phyloP scores from a whole-genome alignment of 2,797 vertebrate genomes.

The Characodon lateralis region DNA sequence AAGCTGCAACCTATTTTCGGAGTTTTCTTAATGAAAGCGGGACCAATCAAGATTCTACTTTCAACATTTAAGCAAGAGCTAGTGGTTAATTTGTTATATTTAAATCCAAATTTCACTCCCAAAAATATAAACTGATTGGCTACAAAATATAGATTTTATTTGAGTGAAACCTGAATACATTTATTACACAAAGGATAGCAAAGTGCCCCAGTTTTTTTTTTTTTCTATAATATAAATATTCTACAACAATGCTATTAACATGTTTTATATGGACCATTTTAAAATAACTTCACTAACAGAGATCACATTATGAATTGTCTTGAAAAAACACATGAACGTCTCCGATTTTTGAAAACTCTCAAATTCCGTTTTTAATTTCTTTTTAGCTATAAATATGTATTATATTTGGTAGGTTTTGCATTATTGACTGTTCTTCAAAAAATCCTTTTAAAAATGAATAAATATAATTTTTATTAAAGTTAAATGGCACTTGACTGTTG shows the following conservation, averaged over 20 bases:
- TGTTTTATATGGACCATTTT: too few relatives aligned
- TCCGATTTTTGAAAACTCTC: too few relatives aligned
- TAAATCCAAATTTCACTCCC: not conserved
- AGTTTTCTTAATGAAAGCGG: not conserved
- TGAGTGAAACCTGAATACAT: not conserved
- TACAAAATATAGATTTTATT: not conserved
- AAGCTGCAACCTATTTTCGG: not conserved
- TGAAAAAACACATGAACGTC: too few relatives aligned
- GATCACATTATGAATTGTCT: too few relatives aligned
- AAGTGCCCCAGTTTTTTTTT: not conserved
- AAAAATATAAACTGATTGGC: not conserved
- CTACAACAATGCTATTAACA: not conserved
- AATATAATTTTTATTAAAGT: too few relatives aligned
- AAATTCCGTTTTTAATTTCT: not conserved
- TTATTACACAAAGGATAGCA: not conserved
- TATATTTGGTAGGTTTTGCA: not conserved
- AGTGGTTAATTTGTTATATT: not conserved
- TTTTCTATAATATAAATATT: not conserved
- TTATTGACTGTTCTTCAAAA: not conserved
- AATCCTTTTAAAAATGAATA: too few relatives aligned
- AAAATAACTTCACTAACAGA: too few relatives aligned
- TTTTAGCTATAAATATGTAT: not conserved
- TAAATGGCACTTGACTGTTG: constrained; percentile 4
- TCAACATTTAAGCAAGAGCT: not conserved
- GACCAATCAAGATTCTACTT: not conserved